phyloP scores from a whole-genome alignment of 2,113 vertebrate genomes.

The Ibidorhyncha struthersii region DNA sequence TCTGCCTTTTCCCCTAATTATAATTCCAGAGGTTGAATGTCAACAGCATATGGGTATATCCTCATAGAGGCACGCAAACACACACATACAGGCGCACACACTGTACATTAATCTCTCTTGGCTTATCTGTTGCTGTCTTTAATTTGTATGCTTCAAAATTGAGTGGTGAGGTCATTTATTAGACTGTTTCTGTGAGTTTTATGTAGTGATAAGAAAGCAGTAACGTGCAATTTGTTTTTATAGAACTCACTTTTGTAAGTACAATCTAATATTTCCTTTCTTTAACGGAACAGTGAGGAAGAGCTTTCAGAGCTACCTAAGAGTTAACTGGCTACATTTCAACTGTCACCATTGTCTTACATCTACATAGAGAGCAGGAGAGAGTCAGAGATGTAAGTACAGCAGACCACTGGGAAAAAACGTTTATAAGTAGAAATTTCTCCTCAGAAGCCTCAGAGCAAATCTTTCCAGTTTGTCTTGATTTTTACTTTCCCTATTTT shows the following conservation, averaged over 20 bases:
- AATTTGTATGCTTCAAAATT: slow-evolving; percentile 64
- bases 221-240: slow-evolving; percentile 62
- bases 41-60: slow-evolving; percentile 45
- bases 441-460: slow-evolving; percentile 20
- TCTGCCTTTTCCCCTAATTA: slow-evolving; percentile 62
- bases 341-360: slow-evolving; percentile 49
- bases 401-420: not conserved
- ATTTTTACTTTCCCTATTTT: slow-evolving; percentile 18
- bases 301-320: slow-evolving; percentile 24
- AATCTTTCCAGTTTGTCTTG: slow-evolving; percentile 34
- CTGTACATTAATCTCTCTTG: slow-evolving; percentile 56
- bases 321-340: slow-evolving; percentile 50
- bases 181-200: slow-evolving; percentile 61
- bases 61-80: slow-evolving; percentile 1
- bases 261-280: slow-evolving; percentile 28
- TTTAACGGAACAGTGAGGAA: slow-evolving; percentile 7
- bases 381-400: slow-evolving; percentile 33
- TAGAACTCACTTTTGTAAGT: slow-evolving; percentile 48
- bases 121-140: slow-evolving; percentile 54
- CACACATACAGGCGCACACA: not conserved
- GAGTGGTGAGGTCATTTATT: slow-evolving; percentile 66
- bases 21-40: slow-evolving; percentile 66
- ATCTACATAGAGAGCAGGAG: not conserved
- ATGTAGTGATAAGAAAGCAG: slow-evolving; percentile 54
- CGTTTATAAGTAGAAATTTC: slow-evolving; percentile 25